Percentiles rank a stretch among this genome's conserved stretches.
These are phyloP conservation scores for Ephydatia muelleri DNA, from an alignment of 37 sponge, comb jelly and placozoan species.

Conservation along the genomic window DNA sequence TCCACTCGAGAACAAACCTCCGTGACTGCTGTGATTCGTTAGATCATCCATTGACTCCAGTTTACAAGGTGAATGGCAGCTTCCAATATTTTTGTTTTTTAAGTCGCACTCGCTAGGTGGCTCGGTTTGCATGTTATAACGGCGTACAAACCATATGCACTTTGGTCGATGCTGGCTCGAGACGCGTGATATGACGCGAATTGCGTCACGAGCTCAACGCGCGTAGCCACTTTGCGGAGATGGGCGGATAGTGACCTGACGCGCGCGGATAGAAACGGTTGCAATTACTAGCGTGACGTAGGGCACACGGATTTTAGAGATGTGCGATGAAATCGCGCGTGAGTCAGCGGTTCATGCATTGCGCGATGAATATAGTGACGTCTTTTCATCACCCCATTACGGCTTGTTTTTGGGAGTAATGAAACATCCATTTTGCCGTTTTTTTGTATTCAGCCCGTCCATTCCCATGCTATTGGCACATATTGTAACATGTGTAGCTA, in stretches of 20 bases:
- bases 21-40: not conserved
- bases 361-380: no score
- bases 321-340: no score
- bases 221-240: not conserved
- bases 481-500: no score
- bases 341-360: no score
- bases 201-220: not conserved
- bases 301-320: no score
- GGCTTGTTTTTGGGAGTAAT: not conserved
- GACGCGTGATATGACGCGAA: not conserved
- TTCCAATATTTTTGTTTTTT: no score
- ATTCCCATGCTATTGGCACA: no score
- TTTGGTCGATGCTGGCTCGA: not conserved
- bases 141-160: not conserved
- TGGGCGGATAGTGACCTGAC: not conserved
- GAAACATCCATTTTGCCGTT: no score
- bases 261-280: no score
- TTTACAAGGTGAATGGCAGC: no score
- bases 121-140: not conserved
- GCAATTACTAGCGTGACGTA: no score
- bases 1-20: not conserved
- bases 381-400: not conserved
- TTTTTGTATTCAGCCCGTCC: no score
- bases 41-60: not conserved
- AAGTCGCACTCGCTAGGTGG: not conserved